Base-by-base conservation (phyloP, 2,113 vertebrate species). In the Chlorocebus sabaeus region DNA sequence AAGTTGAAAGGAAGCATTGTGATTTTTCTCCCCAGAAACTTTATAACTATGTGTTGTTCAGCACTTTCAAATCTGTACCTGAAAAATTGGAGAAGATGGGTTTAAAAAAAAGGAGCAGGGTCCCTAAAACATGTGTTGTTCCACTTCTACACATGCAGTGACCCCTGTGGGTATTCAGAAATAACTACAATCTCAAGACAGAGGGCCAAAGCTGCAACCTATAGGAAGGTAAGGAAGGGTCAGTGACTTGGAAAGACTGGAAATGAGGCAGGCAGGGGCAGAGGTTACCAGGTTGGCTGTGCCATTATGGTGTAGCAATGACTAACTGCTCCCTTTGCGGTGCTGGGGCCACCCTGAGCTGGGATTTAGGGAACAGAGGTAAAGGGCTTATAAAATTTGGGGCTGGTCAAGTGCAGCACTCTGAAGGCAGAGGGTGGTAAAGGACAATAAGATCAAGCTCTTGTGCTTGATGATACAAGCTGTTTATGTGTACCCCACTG, bases 21-120 rank as follows among this genome's bases (percentile, higher is more conserved):
- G 93, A 32, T 95, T 88, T 81, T 92, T 52, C 27, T 75, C 67
- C 50, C 55, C 17, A 10, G 59, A 96, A 96, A 82, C 32, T 73
- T 93, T 93, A n/a, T 59, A 70, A 81, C 38, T 80, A 8, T 68
- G 6, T 70, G 43, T 83, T 43, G 38, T 75, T 95, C 18, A 50
- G 57, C 73, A 87, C 57, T 93, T 87, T 76, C n/a, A 84, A 80
- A 61, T 83, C 59, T 43, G n/a, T 68, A 88, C 27, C 70, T 90
- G 72, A 61, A 78, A 87, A 79, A 72, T 18, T 79, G 82, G 25
- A 17, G 61, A 27, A 55, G 38, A 40, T 23, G 3, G 55, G 20
- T 35, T 17, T 20, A 75, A 18, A 83, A 52, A 90, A 45, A 52
- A 16, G 59, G 13, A 55, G 11, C 32, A 68, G 27, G 38, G 70